Conservation (phyloP, 2,113 vertebrate species). For the Sceloporus undulatus region DNA sequence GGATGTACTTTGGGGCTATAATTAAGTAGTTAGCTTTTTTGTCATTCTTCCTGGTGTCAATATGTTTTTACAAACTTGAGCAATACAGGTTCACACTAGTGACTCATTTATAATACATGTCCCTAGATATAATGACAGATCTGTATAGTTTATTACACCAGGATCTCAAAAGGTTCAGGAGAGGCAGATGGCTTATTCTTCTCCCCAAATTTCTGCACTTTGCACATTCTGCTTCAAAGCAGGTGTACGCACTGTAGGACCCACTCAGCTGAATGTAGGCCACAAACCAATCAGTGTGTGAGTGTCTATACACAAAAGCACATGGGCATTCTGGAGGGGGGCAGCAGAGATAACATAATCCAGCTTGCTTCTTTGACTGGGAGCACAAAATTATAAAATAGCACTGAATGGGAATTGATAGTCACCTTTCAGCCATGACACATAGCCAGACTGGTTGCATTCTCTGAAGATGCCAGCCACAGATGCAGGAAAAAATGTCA, state of each 20-base stretch:
- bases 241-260: background rate
- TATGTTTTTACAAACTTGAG: slow-evolving; percentile 29
- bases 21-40: slow-evolving; percentile 50
- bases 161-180: background rate
- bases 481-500: no score
- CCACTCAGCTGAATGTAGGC: background rate
- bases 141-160: background rate
- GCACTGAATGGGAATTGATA: background rate
- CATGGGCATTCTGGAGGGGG: background rate
- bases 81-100: background rate
- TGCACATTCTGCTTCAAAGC: background rate
- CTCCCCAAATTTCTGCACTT: background rate
- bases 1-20: slow-evolving; percentile 41
- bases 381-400: background rate
- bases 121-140: slow-evolving; percentile 39
- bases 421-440: background rate
- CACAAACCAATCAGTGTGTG: background rate
- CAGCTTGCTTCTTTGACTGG: background rate
- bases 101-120: slow-evolving; percentile 16
- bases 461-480: no score
- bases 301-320: background rate
- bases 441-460: no score
- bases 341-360: background rate
- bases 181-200: background rate
- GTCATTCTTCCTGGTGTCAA: background rate